These are phyloP conservation scores for Scaptomyza caliginosa DNA, from an alignment of 2,888 invertebrate species.

Conservation along the genomic window DNA sequence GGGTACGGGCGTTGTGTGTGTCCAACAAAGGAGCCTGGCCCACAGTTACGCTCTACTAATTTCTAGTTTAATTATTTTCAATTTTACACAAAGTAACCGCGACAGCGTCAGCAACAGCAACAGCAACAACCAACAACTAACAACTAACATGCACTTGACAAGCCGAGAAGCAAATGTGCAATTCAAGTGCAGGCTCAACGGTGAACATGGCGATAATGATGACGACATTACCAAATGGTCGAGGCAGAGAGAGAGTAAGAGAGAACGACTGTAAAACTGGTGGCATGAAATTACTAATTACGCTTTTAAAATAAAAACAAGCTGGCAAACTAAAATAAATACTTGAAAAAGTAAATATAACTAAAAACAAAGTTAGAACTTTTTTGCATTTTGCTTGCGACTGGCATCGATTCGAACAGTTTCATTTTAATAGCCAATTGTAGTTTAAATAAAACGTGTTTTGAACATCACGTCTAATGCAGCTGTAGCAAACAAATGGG, in stretches of 20 bases:
- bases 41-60: conserved; percentile 75
- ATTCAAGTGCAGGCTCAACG: conserved; percentile 62
- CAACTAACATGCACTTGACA: conserved; percentile 58
- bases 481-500: not conserved
- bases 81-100: conserved; percentile 73
- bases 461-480: too few species aligned
- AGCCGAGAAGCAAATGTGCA: conserved; percentile 51
- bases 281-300: conserved; percentile 62
- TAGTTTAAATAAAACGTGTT: too few species aligned
- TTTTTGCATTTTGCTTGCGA: too few species aligned
- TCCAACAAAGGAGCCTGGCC: conserved; percentile 37
- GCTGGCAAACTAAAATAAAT: conserved; percentile 24
- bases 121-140: conserved; percentile 24
- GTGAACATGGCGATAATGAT: conserved; percentile 17
- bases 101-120: conserved; percentile 46
- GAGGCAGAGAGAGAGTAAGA: not conserved
- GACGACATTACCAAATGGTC: not conserved
- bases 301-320: conserved; percentile 48
- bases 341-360: not conserved
- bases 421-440: too few species aligned
- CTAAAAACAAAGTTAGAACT: not conserved
- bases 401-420: too few species aligned
- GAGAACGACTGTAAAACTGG: conserved; percentile 20
- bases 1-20: conserved; percentile 1
- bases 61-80: conserved; percentile 74